A percentile compares a stretch with the other conserved stretches of the same genome.
Evolutionary conservation across 2,888 invertebrate genomes (phyloP).

Genomic region (Sminthurinus aureus): DNA sequence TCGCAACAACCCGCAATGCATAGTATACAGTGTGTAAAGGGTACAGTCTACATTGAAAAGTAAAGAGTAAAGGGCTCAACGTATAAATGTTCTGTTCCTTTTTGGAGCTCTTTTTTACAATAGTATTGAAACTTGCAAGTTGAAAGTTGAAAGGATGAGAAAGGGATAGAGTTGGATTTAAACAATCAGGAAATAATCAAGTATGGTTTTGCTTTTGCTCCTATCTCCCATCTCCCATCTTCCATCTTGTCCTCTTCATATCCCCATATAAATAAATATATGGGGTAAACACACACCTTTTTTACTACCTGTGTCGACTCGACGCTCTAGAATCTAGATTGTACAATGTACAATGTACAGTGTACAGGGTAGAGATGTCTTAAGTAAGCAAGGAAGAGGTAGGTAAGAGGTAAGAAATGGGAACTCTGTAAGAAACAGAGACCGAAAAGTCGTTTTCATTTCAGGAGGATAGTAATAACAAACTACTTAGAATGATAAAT

Average conservation of each 20-base stretch:
- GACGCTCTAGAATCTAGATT: too few relatives aligned
- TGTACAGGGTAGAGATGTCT: background rate
- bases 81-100: background rate
- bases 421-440: background rate
- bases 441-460: slow-evolving; percentile 15
- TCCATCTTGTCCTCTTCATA: too few relatives aligned
- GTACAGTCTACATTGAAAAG: background rate
- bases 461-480: slow-evolving; percentile 27
- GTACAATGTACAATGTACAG: background rate
- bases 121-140: too few relatives aligned
- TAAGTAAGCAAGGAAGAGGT: background rate
- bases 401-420: too few relatives aligned
- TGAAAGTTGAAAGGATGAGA: background rate
- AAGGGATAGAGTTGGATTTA: background rate
- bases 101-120: too few relatives aligned
- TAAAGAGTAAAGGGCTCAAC: background rate
- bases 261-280: too few relatives aligned
- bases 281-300: too few relatives aligned
- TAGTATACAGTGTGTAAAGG: too few relatives aligned
- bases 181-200: slow-evolving; percentile 4
- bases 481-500: slow-evolving; percentile 41
- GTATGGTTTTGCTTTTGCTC: slow-evolving; percentile 1
- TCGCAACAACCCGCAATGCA: too few relatives aligned
- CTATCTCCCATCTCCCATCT: background rate
- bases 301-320: too few relatives aligned